Conservation (phyloP, 1,140 invertebrate genomes). For the Leptonema lineaticorne region DNA sequence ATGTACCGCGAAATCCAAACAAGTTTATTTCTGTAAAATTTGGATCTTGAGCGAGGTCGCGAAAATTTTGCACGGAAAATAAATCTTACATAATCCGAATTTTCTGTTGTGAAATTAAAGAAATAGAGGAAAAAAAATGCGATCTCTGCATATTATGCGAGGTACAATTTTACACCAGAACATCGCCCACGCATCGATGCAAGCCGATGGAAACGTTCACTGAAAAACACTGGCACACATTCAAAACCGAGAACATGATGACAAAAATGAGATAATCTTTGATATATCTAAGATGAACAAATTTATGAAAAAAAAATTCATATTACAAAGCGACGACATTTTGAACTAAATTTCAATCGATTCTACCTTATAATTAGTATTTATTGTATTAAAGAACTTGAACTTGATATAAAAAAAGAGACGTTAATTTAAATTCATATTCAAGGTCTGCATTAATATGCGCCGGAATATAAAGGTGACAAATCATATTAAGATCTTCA, state of each 20-base stretch:
- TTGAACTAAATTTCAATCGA: too few relatives aligned
- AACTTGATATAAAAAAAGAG: too few relatives aligned
- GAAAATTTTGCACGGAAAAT: background rate
- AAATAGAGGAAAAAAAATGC: too few relatives aligned
- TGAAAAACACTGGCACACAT: background rate
- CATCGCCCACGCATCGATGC: conserved; percentile 12
- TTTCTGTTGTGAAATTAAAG: background rate
- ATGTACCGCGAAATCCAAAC: background rate
- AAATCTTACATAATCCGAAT: background rate
- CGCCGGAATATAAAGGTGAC: too few relatives aligned
- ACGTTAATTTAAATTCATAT: too few relatives aligned
- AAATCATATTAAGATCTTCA: too few relatives aligned
- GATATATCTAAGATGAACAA: background rate
- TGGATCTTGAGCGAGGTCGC: conserved; percentile 18
- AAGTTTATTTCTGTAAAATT: conserved; percentile 2
- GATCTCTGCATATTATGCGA: conserved; percentile 8
- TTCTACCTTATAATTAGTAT: too few relatives aligned
- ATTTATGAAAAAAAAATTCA: background rate
- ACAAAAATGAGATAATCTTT: background rate
- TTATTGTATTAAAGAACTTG: too few relatives aligned
- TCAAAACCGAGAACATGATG: background rate
- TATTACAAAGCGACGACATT: conserved; percentile 6
- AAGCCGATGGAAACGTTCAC: background rate
- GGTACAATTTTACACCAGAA: conserved; percentile 1
- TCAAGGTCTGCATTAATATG: too few relatives aligned